These are phyloP conservation scores for Clavelina lepadiformis DNA, from an alignment of 23 tunicate genomes.

Conservation along the genomic window DNA sequence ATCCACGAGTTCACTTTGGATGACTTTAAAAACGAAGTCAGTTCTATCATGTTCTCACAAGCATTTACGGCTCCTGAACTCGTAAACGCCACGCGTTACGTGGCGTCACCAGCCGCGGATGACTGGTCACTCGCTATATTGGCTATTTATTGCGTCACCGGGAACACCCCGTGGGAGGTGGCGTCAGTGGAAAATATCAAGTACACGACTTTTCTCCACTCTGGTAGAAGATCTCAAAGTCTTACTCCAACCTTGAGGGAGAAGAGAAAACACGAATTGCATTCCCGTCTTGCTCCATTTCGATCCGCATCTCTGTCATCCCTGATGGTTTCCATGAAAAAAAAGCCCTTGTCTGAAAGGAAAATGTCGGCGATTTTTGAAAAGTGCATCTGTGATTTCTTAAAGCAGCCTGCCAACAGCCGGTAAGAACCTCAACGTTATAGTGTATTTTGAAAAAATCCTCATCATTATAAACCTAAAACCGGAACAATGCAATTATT, in stretches of 20 bases:
- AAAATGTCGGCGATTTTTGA: conserved; percentile 28
- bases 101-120: conserved; percentile 50
- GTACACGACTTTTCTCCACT: conserved; percentile 45
- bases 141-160: conserved; percentile 42
- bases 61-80: conserved; percentile 63
- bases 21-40: conserved; percentile 31
- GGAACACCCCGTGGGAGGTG: conserved; percentile 57
- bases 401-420: conserved; percentile 20
- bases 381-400: conserved; percentile 15
- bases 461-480: background rate
- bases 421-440: conserved; percentile 13
- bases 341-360: background rate
- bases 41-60: conserved; percentile 24
- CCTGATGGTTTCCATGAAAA: conserved; percentile 19
- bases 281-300: background rate
- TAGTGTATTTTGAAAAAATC: background rate
- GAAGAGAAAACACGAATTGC: conserved; percentile 1
- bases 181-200: conserved; percentile 46
- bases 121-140: conserved; percentile 50
- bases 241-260: conserved; percentile 26
- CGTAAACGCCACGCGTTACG: conserved; percentile 44
- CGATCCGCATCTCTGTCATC: conserved; percentile 34
- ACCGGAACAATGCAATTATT: too few relatives aligned
- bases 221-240: conserved; percentile 26
- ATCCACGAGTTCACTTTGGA: conserved; percentile 41